phyloP scores from a whole-genome alignment of 1,140 invertebrate genomes.

The Anagrus nilaparvatae region DNA sequence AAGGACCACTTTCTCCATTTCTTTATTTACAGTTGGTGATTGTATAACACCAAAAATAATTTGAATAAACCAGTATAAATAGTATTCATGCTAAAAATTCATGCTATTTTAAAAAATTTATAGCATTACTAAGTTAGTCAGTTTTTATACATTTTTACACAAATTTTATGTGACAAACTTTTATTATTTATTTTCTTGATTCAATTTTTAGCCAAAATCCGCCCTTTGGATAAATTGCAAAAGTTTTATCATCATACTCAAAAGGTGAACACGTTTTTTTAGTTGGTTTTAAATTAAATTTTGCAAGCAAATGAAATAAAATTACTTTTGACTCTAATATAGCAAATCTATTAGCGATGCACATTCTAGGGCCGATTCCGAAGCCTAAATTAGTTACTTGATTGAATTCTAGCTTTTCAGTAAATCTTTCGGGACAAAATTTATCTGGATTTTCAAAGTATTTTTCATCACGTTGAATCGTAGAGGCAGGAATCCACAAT shows the following conservation, averaged over 20 bases:
- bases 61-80: too few species aligned
- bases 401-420: constrained; percentile 29
- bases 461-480: constrained; percentile 42
- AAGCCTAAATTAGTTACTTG: constrained; percentile 42
- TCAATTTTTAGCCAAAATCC: constrained; percentile 32
- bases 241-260: constrained; percentile 23
- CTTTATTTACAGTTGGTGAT: too few species aligned
- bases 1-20: too few species aligned
- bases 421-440: constrained; percentile 45
- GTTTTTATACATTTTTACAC: too few species aligned
- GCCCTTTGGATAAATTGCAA: constrained; percentile 24
- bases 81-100: too few species aligned
- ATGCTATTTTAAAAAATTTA: too few species aligned
- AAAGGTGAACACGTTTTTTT: constrained; percentile 32
- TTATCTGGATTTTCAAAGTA: constrained; percentile 40
- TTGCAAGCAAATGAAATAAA: constrained; percentile 22
- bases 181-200: constrained; percentile 13
- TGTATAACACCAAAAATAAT: too few species aligned
- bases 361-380: constrained; percentile 44
- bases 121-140: too few species aligned
- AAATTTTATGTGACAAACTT: too few species aligned
- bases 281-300: constrained; percentile 25
- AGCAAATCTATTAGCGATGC: constrained; percentile 33
- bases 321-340: constrained; percentile 38
- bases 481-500: constrained; percentile 37